A percentile compares a stretch with the other conserved stretches of the same genome.
phyloP scores from a whole-genome alignment of 2,797 vertebrate genomes.

The Liasis olivaceus region DNA sequence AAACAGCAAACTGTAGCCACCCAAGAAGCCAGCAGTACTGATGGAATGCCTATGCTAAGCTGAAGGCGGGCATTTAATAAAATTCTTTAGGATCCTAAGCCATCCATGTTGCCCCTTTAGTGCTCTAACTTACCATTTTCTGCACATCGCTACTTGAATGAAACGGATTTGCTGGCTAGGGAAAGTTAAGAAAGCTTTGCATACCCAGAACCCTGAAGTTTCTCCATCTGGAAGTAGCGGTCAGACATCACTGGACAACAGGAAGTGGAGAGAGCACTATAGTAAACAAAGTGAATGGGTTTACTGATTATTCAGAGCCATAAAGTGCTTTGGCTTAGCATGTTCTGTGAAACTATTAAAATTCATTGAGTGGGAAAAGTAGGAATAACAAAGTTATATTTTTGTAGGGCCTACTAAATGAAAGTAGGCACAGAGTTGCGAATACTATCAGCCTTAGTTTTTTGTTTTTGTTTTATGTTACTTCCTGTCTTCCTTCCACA shows the following conservation, averaged over 20 bases:
- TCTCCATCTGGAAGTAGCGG: neutral
- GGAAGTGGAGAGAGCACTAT: neutral
- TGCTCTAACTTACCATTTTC: neutral
- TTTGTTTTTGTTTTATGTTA: neutral
- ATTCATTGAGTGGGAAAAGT: neutral
- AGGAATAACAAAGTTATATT: neutral
- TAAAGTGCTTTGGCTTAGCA: neutral
- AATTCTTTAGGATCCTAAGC: neutral
- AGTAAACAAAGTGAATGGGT: neutral
- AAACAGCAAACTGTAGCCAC: conserved; percentile 17
- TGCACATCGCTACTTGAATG: neutral
- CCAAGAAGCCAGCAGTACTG: conserved; percentile 32
- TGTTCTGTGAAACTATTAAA: neutral
- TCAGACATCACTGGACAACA: neutral
- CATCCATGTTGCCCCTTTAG: neutral
- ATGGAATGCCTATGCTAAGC: conserved; percentile 5
- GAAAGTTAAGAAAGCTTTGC: neutral
- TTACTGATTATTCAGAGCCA: neutral
- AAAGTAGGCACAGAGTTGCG: neutral
- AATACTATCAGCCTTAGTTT: neutral
- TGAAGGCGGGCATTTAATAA: conserved; percentile 10
- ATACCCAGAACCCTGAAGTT: neutral
- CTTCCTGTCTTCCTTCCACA: neutral
- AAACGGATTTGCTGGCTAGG: neutral
- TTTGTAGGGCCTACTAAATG: no score